phyloP scores from a whole-genome alignment of 2,797 vertebrate species.

The Kryptopterus vitreolus region DNA sequence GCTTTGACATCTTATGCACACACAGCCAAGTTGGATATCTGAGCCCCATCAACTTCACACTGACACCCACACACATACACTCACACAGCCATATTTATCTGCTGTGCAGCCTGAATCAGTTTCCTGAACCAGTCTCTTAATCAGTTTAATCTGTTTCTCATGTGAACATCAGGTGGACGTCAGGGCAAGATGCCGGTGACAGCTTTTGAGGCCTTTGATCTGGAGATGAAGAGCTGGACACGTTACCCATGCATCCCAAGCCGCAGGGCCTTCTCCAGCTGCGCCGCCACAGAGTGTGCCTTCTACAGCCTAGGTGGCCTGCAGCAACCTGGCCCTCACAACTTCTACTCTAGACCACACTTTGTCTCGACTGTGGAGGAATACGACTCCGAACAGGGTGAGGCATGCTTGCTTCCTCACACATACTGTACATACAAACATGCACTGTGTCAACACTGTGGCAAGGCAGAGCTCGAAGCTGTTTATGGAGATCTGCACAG shows the following conservation, averaged over 20 bases:
- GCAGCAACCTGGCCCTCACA: constrained; percentile 95
- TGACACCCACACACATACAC: neutral
- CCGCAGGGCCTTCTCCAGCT: constrained; percentile 90
- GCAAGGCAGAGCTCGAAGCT: neutral
- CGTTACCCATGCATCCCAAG: constrained; percentile 91
- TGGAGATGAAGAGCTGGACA: constrained; percentile 90
- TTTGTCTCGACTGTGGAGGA: constrained; percentile 97
- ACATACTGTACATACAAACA: constrained; percentile 15
- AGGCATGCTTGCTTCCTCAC: constrained; percentile 52
- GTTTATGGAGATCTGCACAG: constrained; percentile 16
- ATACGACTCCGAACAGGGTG: constrained; percentile 89
- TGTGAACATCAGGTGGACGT: constrained; percentile 80
- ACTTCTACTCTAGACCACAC: constrained; percentile 97
- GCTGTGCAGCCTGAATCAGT: neutral
- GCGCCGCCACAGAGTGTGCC: constrained; percentile 77
- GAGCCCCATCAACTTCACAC: constrained; percentile 20
- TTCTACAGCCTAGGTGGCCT: constrained; percentile 94
- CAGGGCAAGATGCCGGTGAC: constrained; percentile 96
- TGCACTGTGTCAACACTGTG: constrained; percentile 4
- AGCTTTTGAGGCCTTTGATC: constrained; percentile 91
- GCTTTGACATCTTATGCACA: constrained; percentile 30
- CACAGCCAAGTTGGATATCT: constrained; percentile 26
- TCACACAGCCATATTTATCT: neutral
- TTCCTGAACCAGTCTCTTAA: constrained; percentile 1
- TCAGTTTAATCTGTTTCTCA: constrained; percentile 14